phyloP scores from a whole-genome alignment of 64 coral and sea anemone genomes.

The Anthopleura sola region DNA sequence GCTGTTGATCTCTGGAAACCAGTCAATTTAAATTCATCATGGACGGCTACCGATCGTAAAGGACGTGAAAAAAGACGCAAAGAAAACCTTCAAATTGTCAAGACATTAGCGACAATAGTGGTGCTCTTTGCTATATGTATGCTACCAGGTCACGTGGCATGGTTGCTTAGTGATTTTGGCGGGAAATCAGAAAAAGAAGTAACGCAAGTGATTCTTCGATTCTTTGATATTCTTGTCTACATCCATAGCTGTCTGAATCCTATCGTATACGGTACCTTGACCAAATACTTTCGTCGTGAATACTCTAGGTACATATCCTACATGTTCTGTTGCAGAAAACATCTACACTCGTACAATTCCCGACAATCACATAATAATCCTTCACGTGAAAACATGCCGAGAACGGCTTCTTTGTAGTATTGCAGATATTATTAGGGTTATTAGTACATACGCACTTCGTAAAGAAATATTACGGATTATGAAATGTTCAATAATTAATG shows the following conservation, averaged over 20 bases:
- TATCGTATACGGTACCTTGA: conserved; percentile 57
- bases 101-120: conserved; percentile 60
- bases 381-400: not conserved
- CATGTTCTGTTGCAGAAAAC: not conserved
- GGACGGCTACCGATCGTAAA: conserved; percentile 20
- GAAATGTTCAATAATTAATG: not conserved
- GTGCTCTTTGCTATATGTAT: conserved; percentile 63
- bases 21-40: not conserved
- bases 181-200: conserved; percentile 20
- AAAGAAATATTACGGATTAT: not conserved
- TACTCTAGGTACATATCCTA: conserved; percentile 33
- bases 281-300: conserved; percentile 49
- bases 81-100: conserved; percentile 60
- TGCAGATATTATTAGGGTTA: not conserved
- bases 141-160: conserved; percentile 62
- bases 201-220: conserved; percentile 25
- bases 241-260: conserved; percentile 64
- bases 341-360: not conserved
- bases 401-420: conserved; percentile 5
- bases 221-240: conserved; percentile 62
- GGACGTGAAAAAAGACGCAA: conserved; percentile 31
- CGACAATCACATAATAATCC: not conserved
- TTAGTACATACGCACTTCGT: not conserved
- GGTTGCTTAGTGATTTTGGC: conserved; percentile 56
- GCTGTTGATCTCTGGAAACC: conserved; percentile 50